These are phyloP conservation scores for Sebastes steindachneri DNA, from an alignment of 2,797 vertebrate genomes.

Conservation along the genomic window DNA sequence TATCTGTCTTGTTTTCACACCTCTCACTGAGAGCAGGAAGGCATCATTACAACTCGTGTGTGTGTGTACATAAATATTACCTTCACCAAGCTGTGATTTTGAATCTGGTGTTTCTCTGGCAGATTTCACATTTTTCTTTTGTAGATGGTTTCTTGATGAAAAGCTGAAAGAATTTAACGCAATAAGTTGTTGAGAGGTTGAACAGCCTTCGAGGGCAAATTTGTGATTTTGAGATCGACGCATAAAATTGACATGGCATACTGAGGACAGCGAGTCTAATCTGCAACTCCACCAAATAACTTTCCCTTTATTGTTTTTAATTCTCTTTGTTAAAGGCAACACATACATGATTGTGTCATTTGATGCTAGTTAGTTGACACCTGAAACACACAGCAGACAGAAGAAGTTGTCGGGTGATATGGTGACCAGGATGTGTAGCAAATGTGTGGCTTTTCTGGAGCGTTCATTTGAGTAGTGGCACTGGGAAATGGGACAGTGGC, in stretches of 20 bases:
- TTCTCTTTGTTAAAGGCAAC: not conserved
- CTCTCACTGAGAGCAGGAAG: constrained; percentile 12
- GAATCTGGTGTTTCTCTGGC: not conserved
- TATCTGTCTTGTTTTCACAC: constrained; percentile 43
- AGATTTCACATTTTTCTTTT: not conserved
- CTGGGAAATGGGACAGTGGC: too few relatives aligned
- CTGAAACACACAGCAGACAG: not conserved
- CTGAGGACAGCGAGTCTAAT: not conserved
- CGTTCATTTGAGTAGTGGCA: not conserved
- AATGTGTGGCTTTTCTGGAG: not conserved
- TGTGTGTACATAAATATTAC: too few relatives aligned
- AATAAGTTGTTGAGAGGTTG: not conserved
- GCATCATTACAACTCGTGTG: constrained; percentile 7
- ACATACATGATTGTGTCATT: not conserved
- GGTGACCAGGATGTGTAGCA: not conserved
- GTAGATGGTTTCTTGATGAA: not conserved
- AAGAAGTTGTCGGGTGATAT: not conserved
- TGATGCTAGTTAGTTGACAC: not conserved
- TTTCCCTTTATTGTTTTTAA: not conserved
- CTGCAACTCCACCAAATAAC: not conserved
- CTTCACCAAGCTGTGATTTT: not conserved
- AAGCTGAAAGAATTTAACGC: not conserved
- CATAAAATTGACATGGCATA: not conserved
- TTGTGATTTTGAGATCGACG: not conserved
- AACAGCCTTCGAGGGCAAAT: not conserved